These are phyloP conservation scores for Tragelaphus oryx DNA, from an alignment of 2,797 vertebrate species.

Conservation along the genomic window DNA sequence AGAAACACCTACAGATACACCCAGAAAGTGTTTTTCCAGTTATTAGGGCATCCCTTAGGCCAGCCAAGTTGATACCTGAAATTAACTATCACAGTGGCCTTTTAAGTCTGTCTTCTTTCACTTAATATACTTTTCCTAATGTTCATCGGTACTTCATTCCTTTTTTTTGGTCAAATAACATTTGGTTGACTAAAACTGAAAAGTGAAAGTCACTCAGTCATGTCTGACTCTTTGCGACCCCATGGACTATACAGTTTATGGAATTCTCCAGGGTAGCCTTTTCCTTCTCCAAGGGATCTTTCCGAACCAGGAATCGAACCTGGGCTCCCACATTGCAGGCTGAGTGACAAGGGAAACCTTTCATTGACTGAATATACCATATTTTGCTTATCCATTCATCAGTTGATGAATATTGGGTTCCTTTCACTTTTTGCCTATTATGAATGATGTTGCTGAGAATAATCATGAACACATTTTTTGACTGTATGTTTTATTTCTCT, in stretches of 20 bases:
- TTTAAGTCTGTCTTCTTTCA: background rate
- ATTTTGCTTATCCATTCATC: background rate
- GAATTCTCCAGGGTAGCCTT: background rate
- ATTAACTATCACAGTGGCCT: background rate
- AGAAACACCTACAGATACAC: background rate
- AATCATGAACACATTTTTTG: background rate
- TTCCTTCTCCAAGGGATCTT: background rate
- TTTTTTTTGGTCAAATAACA: background rate
- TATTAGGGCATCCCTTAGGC: background rate
- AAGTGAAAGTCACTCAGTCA: background rate
- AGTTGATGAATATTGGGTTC: background rate
- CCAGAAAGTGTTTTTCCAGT: background rate
- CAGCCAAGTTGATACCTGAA: background rate
- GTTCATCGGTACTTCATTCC: background rate
- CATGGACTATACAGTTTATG: background rate
- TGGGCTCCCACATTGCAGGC: background rate
- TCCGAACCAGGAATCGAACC: background rate
- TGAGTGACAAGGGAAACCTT: background rate
- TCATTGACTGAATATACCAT: background rate
- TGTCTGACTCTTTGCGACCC: background rate
- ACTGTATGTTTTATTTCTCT: background rate
- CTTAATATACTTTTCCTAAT: background rate
- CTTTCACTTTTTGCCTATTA: background rate
- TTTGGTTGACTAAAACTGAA: background rate
- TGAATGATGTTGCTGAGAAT: background rate